Percentiles rank a stretch among this genome's conserved stretches.
phyloP scores from a whole-genome alignment of 2,888 invertebrate species.

The Mythimna pallens region DNA sequence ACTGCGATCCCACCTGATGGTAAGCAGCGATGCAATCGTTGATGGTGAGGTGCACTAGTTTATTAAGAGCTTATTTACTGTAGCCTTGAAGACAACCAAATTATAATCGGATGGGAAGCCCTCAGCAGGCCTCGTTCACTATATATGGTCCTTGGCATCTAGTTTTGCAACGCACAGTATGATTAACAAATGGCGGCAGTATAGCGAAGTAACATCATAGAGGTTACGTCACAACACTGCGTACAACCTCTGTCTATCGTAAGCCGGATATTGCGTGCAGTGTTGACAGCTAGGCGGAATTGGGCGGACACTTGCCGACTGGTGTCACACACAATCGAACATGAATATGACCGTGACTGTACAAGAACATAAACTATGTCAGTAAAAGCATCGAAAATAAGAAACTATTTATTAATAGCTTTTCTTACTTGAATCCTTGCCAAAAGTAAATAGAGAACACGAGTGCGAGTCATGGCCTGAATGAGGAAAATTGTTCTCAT shows the following conservation, averaged over 20 bases:
- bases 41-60: too few relatives aligned
- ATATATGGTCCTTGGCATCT: not conserved
- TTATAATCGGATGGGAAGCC: too few relatives aligned
- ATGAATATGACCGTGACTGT: constrained; percentile 30
- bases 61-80: too few relatives aligned
- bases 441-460: constrained; percentile 19
- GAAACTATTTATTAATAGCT: constrained; percentile 19
- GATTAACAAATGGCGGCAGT: constrained; percentile 11
- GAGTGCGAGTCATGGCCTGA: constrained; percentile 6
- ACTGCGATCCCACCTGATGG: too few relatives aligned
- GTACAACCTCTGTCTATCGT: constrained; percentile 36
- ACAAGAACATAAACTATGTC: constrained; percentile 18
- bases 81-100: too few relatives aligned
- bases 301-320: constrained; percentile 28
- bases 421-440: constrained; percentile 36
- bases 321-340: constrained; percentile 34
- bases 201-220: constrained; percentile 17
- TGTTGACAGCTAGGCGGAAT: constrained; percentile 43
- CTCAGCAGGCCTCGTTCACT: not conserved
- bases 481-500: constrained; percentile 9
- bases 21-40: too few relatives aligned
- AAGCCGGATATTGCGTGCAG: constrained; percentile 49
- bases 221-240: constrained; percentile 30
- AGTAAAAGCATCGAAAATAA: constrained; percentile 2
- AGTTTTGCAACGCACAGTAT: not conserved